These are phyloP conservation scores for Ciconia maguari DNA, from an alignment of 2,113 vertebrate species.

Conservation along the genomic window DNA sequence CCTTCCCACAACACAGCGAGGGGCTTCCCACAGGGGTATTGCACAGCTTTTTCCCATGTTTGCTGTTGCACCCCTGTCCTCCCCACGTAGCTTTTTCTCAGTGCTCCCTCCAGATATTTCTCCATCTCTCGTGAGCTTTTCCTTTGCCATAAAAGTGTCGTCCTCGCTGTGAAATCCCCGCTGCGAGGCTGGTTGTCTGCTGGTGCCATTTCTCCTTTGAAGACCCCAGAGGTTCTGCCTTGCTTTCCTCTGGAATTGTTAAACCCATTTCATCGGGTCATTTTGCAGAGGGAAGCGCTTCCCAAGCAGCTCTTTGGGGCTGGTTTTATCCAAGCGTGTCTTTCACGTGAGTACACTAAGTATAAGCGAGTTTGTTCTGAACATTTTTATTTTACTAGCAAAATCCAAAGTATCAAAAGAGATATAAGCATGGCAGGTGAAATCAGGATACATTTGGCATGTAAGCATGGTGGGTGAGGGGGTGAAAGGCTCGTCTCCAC, in stretches of 20 bases:
- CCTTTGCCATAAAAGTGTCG: neutral
- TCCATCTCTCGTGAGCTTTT: neutral
- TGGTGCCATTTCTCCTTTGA: neutral
- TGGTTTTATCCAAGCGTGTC: neutral
- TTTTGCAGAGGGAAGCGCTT: neutral
- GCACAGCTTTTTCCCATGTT: neutral
- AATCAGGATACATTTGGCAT: neutral
- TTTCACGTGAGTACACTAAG: neutral
- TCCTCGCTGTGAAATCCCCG: neutral
- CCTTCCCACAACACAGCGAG: neutral
- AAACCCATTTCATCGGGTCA: neutral
- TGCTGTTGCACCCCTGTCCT: neutral
- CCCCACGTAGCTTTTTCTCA: neutral
- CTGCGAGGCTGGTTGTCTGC: neutral
- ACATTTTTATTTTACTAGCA: neutral
- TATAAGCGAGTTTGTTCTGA: neutral
- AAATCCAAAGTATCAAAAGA: neutral
- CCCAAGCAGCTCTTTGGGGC: neutral
- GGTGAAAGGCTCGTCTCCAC: neutral
- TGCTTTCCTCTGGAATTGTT: neutral
- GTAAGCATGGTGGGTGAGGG: neutral
- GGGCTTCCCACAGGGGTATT: neutral
- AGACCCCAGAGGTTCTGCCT: neutral
- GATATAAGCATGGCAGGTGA: too few relatives aligned
- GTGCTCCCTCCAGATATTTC: neutral